phyloP scores from a whole-genome alignment of 2,797 vertebrate species.

The Takifugu rubripes region DNA sequence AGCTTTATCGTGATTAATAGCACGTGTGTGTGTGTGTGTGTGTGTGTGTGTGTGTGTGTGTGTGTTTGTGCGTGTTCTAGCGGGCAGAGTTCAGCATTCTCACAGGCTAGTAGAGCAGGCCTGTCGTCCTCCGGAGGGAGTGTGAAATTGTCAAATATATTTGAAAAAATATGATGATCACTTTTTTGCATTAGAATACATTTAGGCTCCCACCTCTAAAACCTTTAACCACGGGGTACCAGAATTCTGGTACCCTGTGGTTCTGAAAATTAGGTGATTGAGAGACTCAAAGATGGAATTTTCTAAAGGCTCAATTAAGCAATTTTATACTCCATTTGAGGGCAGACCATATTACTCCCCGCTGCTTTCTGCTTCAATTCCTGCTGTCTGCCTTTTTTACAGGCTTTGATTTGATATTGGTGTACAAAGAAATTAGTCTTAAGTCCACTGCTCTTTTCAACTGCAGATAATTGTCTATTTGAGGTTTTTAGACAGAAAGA shows the following conservation, averaged over 20 bases:
- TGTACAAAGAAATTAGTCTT: constrained; percentile 14
- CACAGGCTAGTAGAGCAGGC: too few relatives aligned
- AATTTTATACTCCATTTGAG: constrained; percentile 58
- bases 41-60: background rate
- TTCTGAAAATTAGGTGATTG: constrained; percentile 5
- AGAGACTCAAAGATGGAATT: constrained; percentile 42
- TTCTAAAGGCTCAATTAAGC: constrained; percentile 54
- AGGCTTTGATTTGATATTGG: constrained; percentile 46
- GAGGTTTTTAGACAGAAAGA: constrained; percentile 15
- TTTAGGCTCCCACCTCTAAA: too few relatives aligned
- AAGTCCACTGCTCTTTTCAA: constrained; percentile 14
- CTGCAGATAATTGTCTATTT: constrained; percentile 26
- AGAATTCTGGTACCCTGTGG: background rate
- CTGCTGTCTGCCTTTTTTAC: constrained; percentile 20
- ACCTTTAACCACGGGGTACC: background rate
- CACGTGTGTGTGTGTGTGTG: background rate
- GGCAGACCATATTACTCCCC: constrained; percentile 37
- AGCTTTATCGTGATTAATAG: too few relatives aligned
- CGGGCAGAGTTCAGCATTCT: background rate
- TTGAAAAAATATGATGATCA: too few relatives aligned
- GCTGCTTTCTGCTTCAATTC: constrained; percentile 48
- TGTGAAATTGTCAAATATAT: too few relatives aligned
- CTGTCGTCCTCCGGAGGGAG: too few relatives aligned
- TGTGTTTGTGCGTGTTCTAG: background rate
- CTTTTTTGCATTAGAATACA: too few relatives aligned